A percentile compares a stretch with the other conserved stretches of the same genome.
Conservation (phyloP, 2,888 invertebrate genomes). For the Cyclophora albipunctata region DNA sequence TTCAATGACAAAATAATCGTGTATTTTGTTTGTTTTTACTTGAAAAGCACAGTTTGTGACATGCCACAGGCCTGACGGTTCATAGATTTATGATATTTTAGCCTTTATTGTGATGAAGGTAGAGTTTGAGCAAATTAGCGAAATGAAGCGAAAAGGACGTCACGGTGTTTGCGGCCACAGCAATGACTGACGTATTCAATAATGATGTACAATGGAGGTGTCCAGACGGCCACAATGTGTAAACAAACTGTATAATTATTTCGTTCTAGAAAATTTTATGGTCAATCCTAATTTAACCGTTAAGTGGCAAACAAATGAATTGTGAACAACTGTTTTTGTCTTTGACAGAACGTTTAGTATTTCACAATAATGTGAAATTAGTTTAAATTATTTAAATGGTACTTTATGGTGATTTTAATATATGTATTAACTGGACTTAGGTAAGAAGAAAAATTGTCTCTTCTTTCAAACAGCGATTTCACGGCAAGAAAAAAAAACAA, state of each 20-base stretch:
- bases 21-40: slow-evolving; percentile 10
- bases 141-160: slow-evolving; percentile 9
- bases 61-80: background rate
- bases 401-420: slow-evolving; percentile 3
- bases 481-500: too few relatives aligned
- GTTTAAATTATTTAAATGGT: slow-evolving; percentile 1
- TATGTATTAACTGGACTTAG: too few relatives aligned
- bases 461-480: too few relatives aligned
- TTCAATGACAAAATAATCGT: background rate
- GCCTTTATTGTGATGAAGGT: background rate
- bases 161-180: slow-evolving; percentile 57
- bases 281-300: slow-evolving; percentile 27
- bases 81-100: too few relatives aligned
- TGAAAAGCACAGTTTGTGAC: background rate
- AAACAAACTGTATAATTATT: slow-evolving; percentile 34
- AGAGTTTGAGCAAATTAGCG: background rate
- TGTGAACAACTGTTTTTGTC: slow-evolving; percentile 6
- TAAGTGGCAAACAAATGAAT: slow-evolving; percentile 11
- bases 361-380: slow-evolving; percentile 3
- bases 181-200: slow-evolving; percentile 38
- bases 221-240: slow-evolving; percentile 17
- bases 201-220: slow-evolving; percentile 19
- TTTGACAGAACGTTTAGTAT: slow-evolving; percentile 8
- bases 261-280: slow-evolving; percentile 32
- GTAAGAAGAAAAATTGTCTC: too few relatives aligned